Evolutionary conservation across 2,797 vertebrate species (phyloP), one percentile per base, ranked within the genome.

Genomic region (Rhabdomys pumilio): DNA sequence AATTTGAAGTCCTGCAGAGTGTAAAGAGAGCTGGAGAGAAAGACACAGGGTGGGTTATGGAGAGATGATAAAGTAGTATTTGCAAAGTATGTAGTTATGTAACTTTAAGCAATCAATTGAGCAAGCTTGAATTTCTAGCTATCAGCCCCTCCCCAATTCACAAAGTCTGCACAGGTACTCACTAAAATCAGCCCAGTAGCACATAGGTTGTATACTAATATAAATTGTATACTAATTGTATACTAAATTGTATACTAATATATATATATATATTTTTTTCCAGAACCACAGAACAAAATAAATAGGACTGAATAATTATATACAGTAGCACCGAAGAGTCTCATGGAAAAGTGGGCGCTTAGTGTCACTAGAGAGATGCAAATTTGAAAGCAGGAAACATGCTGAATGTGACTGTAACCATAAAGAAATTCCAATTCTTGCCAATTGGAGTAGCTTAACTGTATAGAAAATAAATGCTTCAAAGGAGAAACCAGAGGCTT

Each of bases 91-190:
- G 29, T 81, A 90, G 77, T 65, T 85, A 90, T 75, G 6, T 82
- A 94, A 91, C 72, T 61, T 73, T 90, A 95, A 88, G n/a, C 81
- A n/a, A 47, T 76, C 76, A 90, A 67, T 84, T 73, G 81, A 82
- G 55, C 38, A 96, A 95, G 8, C 14, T 94, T 92, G 19, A 83
- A 83, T 82, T 85, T 89, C 22, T 76, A 38, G 44, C 7, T 67
- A 89, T 22, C 69, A 88, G 38, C 65, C 57, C 75, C 67, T 44
- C 1, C 76, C 69, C 65, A 59, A 89, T 90, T 94, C 94, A 80
- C 5, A 72, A 63, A 57, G 65, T 11, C 93, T 82, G 4, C 65
- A 69, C 89, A 20, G 19, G 80, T 82, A 63, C 1, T 63, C 6
- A 92, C 79, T 93, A 90, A 80, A 96, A 89, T 91, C n/a, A 96